Evolutionary conservation across 2,113 vertebrate genomes (phyloP), one percentile per base, ranked within the genome.

Genomic region (Calidris pygmaea): DNA sequence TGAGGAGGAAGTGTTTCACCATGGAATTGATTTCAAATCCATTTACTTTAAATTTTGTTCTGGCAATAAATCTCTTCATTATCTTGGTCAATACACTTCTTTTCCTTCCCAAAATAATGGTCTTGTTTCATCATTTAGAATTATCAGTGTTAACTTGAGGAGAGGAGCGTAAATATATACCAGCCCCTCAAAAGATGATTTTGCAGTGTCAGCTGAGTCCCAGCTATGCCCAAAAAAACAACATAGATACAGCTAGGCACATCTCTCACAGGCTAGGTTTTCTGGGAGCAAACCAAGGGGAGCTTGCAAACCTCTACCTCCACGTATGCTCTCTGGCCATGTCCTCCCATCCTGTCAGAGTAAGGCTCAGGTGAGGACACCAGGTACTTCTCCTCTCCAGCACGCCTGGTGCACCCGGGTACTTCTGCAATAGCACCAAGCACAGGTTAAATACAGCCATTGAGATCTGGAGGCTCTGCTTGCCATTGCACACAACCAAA

Each of bases 331-430:
- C 14, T n/a, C 56, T 85, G 52, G 74, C 16, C 24, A 12, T 4
- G 9, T 22, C 2, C 1, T 67, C 18, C 56, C 34, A 71, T 22
- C 11, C 50, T 43, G 15, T 39, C 0, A 0, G 39, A 76, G 10
- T 14, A 53, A 23, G 21, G 35, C 16, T 55, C 55, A 27, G 56
- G 3, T 72, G 34, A 71, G 5, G 34, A 41, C 56, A 45, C 24
- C 14, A 53, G 9, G 7, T 48, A 6, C 12, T 15, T 67, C 32
- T 85, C 19, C 26, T 8, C 7, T 62, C 37, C 41, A 41, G 60
- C 7, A 30, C 1, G 7, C 21, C 32, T 67, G 14, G 32, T 68
- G 32, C 32, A 23, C 4, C 9, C 7, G 13, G 13, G 18, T 26
- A 39, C 29, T 82, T 45, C 70, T 70, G 47, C 77, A 75, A 11